Conservation (phyloP, 2,113 vertebrate genomes). For the Aspidoscelis tigris region DNA sequence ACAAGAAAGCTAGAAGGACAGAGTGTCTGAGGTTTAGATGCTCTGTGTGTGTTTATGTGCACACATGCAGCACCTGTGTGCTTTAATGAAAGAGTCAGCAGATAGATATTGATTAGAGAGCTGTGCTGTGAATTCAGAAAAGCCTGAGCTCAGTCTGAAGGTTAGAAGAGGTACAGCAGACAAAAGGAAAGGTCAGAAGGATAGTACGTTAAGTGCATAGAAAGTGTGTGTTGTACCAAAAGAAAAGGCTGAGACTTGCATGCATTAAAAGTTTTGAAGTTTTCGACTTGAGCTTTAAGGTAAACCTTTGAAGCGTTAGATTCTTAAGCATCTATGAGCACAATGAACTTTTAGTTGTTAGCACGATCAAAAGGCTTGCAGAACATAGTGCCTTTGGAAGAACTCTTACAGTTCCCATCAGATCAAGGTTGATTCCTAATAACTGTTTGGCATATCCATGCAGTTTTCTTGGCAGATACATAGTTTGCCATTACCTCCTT, state of each 20-base stretch:
- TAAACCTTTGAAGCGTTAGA: background rate
- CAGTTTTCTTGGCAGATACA: no score
- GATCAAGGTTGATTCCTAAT: no score
- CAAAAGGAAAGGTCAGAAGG: background rate
- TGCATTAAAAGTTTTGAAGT: background rate
- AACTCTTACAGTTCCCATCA: no score
- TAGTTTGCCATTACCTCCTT: no score
- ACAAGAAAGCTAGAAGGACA: constrained; percentile 1
- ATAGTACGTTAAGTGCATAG: background rate
- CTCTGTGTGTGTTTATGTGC: background rate
- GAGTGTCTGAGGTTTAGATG: background rate
- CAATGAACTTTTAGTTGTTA: background rate
- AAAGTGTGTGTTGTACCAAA: background rate
- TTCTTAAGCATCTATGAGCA: background rate
- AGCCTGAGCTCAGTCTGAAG: background rate
- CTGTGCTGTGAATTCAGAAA: background rate
- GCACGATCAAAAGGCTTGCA: no score
- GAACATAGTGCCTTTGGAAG: no score
- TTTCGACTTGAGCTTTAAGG: background rate
- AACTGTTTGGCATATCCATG: no score
- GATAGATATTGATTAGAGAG: constrained; percentile 2
- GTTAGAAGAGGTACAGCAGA: background rate
- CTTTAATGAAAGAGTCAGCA: background rate
- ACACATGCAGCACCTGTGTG: background rate
- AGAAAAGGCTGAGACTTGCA: background rate